These are phyloP conservation scores for Rhadina sibilatrix DNA, from an alignment of 2,113 vertebrate genomes.

Conservation along the genomic window DNA sequence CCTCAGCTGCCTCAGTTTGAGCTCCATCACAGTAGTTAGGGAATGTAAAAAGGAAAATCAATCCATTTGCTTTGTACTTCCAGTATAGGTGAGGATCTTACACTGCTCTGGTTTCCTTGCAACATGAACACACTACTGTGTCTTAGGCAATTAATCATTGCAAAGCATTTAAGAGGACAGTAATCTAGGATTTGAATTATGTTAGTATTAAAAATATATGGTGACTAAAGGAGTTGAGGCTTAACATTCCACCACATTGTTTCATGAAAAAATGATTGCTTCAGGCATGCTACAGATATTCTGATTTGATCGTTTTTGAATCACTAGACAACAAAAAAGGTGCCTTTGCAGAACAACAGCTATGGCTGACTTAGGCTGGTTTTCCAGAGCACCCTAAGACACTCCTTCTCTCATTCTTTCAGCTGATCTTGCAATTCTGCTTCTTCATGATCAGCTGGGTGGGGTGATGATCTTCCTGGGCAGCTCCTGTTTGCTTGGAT, in stretches of 20 bases:
- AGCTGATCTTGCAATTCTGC: background rate
- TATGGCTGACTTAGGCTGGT: background rate
- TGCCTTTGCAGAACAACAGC: background rate
- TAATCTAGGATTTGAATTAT: constrained; percentile 29
- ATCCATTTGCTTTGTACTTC: background rate
- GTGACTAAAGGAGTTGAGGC: background rate
- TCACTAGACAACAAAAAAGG: background rate
- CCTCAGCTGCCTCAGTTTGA: background rate
- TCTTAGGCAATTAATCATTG: background rate
- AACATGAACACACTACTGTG: background rate
- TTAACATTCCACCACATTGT: background rate
- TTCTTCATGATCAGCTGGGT: background rate
- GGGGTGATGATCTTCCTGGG: background rate
- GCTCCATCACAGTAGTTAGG: background rate
- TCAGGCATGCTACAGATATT: background rate
- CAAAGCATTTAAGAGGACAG: constrained; percentile 17
- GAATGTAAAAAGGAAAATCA: background rate
- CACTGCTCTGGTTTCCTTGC: background rate
- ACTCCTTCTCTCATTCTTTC: background rate
- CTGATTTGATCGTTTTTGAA: background rate
- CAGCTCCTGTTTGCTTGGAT: background rate
- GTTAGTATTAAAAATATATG: background rate
- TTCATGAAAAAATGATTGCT: background rate
- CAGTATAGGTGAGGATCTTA: background rate
- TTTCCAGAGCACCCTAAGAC: background rate